These are phyloP conservation scores for Agonum fuliginosum DNA, from an alignment of 2,888 invertebrate genomes.

Conservation along the genomic window DNA sequence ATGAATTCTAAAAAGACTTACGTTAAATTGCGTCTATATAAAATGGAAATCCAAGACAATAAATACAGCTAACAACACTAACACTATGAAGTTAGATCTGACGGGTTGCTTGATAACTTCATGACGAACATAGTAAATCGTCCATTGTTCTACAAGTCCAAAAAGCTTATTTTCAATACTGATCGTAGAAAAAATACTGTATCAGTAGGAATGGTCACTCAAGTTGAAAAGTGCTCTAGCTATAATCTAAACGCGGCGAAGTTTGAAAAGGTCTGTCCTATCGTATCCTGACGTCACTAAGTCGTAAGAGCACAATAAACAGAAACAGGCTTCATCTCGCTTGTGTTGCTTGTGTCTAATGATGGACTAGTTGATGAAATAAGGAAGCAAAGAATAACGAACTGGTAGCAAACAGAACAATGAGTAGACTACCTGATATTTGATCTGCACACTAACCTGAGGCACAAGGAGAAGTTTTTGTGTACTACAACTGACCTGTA, in stretches of 20 bases:
- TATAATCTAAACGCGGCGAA: constrained; percentile 6
- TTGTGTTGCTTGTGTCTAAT: constrained; percentile 8
- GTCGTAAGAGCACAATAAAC: constrained; percentile 39
- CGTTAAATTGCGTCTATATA: no score
- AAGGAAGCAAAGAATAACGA: constrained; percentile 62
- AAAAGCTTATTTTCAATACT: no score
- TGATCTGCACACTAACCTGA: constrained; percentile 97
- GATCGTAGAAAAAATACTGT: no score
- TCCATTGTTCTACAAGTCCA: no score
- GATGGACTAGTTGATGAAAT: constrained; percentile 73
- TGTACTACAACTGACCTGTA: constrained; percentile 99
- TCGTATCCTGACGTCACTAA: constrained; percentile 48
- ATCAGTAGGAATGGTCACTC: no score
- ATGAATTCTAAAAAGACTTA: no score
- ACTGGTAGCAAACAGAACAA: constrained; percentile 71
- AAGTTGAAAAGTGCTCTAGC: background rate
- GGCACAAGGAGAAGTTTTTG: constrained; percentile 98
- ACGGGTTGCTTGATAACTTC: no score
- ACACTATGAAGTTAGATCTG: no score
- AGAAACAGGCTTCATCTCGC: constrained; percentile 31
- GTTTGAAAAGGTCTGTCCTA: constrained; percentile 23
- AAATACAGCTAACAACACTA: no score
- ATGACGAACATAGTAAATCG: no score
- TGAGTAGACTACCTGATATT: constrained; percentile 81
- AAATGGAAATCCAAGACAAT: no score